Evolutionary conservation across 2,113 vertebrate genomes (phyloP).

Genomic region (Ornithorhynchus anatinus): DNA sequence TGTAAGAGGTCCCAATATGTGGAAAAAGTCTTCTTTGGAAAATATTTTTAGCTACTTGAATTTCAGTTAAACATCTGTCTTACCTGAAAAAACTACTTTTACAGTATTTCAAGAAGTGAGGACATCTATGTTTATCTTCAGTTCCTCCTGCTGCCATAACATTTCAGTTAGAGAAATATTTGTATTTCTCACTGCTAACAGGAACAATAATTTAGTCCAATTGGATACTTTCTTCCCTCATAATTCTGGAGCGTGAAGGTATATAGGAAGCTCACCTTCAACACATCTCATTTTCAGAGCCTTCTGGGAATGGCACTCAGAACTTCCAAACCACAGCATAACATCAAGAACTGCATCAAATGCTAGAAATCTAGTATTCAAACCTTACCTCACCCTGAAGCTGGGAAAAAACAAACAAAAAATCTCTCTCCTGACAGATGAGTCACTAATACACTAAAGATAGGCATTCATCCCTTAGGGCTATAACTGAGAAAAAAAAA

Average conservation of each 20-base stretch:
- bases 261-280: background rate
- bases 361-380: too few species aligned
- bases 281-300: background rate
- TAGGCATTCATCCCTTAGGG: background rate
- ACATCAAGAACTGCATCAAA: background rate
- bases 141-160: background rate
- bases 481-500: background rate
- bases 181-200: background rate
- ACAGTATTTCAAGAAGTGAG: background rate
- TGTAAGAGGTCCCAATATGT: background rate
- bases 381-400: too few species aligned
- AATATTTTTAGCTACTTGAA: background rate
- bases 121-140: background rate
- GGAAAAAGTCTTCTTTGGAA: background rate
- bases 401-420: too few species aligned
- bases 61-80: background rate
- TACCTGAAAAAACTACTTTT: slow-evolving; percentile 10
- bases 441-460: background rate
- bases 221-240: background rate
- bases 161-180: background rate
- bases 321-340: background rate
- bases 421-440: too few species aligned
- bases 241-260: background rate
- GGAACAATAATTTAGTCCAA: background rate
- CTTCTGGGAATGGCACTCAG: slow-evolving; percentile 15